Evolutionary conservation across 2,113 vertebrate genomes (phyloP).

Genomic region (Trematomus loennbergii): DNA sequence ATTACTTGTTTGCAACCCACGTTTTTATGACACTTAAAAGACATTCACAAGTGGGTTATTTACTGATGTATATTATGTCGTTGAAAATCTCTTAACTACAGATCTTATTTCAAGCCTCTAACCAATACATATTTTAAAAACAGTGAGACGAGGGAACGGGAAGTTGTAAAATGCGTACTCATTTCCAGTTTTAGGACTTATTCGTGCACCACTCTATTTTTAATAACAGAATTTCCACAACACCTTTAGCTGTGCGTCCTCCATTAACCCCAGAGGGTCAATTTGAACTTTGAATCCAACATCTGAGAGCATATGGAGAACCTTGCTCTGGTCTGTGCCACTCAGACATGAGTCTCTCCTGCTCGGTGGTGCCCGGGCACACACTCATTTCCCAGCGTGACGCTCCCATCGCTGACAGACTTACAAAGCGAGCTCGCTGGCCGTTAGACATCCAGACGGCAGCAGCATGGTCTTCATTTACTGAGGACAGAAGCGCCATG

Average conservation of each 20-base stretch:
- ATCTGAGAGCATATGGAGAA: conserved; percentile 35
- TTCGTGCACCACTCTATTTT: too few species aligned
- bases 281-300: conserved; percentile 29
- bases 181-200: too few species aligned
- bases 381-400: conserved; percentile 45
- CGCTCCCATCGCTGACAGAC: conserved; percentile 22
- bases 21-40: too few species aligned
- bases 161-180: too few species aligned
- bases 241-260: conserved; percentile 7
- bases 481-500: conserved; percentile 39
- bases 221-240: too few species aligned
- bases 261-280: conserved; percentile 9
- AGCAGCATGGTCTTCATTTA: conserved; percentile 57
- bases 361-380: conserved; percentile 23
- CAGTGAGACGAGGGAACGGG: too few species aligned
- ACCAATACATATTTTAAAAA: too few species aligned
- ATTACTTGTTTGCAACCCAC: too few species aligned
- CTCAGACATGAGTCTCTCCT: conserved; percentile 27
- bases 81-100: too few species aligned
- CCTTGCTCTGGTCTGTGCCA: conserved; percentile 3
- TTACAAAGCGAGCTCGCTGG: conserved; percentile 41
- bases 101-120: too few species aligned
- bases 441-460: conserved; percentile 44
- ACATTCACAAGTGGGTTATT: too few species aligned
- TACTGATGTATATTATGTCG: too few species aligned